Conservation (phyloP, 2,113 vertebrate species). For the Carassius gibelio region DNA sequence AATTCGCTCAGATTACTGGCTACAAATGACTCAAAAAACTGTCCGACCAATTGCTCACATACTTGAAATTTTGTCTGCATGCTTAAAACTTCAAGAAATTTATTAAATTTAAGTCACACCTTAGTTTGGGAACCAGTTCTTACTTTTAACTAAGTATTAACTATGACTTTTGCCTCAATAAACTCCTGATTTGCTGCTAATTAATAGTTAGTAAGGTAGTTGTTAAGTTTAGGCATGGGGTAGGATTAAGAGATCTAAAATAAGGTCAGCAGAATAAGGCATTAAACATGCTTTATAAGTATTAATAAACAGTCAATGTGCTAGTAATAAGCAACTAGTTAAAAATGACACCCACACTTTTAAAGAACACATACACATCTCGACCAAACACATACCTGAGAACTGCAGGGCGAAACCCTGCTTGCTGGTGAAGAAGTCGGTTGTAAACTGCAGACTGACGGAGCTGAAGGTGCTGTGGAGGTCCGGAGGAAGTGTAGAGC, state of each 20-base stretch:
- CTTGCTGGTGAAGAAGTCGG: slow-evolving; percentile 99
- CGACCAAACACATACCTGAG: slow-evolving; percentile 76
- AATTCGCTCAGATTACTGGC: background rate
- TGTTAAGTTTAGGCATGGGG: too few relatives aligned
- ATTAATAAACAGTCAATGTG: too few relatives aligned
- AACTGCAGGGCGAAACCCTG: slow-evolving; percentile 96
- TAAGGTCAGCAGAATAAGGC: too few relatives aligned
- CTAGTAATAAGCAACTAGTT: too few relatives aligned
- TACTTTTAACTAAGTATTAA: too few relatives aligned
- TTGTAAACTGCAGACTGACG: slow-evolving; percentile 93
- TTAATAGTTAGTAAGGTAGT: too few relatives aligned
- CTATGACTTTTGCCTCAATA: too few relatives aligned
- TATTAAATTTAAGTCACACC: too few relatives aligned
- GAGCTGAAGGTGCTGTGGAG: slow-evolving; percentile 95
- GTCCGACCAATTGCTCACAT: background rate
- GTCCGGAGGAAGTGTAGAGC: slow-evolving; percentile 81
- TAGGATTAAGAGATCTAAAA: too few relatives aligned
- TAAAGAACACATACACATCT: too few relatives aligned
- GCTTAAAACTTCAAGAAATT: background rate
- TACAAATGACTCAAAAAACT: background rate
- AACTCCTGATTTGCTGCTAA: background rate
- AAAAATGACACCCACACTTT: too few relatives aligned
- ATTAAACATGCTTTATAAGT: too few relatives aligned
- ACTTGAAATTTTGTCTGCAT: background rate
- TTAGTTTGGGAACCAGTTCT: background rate